Percentiles rank a stretch among this genome's conserved stretches.
Conservation (phyloP, 2,113 vertebrate genomes). For the Pseudorasbora parva region DNA sequence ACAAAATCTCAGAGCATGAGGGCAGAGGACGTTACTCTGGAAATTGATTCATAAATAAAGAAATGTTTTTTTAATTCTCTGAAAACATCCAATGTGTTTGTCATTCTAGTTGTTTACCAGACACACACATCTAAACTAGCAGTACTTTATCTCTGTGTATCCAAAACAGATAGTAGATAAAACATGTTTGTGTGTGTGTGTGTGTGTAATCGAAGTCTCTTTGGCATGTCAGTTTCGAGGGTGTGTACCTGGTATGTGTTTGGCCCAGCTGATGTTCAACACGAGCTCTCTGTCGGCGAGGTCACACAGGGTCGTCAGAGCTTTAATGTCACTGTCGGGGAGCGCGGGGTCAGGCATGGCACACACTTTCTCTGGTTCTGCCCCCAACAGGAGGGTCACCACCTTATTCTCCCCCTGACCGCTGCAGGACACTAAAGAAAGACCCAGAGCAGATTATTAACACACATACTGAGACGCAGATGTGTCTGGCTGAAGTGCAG, state of each 20-base stretch:
- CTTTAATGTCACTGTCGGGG: slow-evolving; percentile 97
- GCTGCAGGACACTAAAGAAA: slow-evolving; percentile 59
- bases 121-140: slow-evolving; percentile 17
- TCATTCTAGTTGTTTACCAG: background rate
- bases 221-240: background rate
- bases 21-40: too few species aligned
- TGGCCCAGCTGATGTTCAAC: slow-evolving; percentile 99
- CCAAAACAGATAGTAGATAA: slow-evolving; percentile 28
- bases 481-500: background rate
- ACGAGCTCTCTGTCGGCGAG: slow-evolving; percentile 95
- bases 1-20: too few species aligned
- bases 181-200: slow-evolving; percentile 25
- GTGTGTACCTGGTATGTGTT: slow-evolving; percentile 93
- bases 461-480: background rate
- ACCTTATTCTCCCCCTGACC: slow-evolving; percentile 91
- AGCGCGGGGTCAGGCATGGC: slow-evolving; percentile 97
- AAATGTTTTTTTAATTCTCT: background rate
- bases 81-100: background rate
- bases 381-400: slow-evolving; percentile 93
- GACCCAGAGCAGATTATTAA: background rate
- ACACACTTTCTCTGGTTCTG: slow-evolving; percentile 97
- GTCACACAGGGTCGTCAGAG: slow-evolving; percentile 96
- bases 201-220: slow-evolving; percentile 39
- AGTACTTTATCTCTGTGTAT: slow-evolving; percentile 19
- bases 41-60: too few species aligned